phyloP scores from a whole-genome alignment of 2,888 invertebrate species.

The Drosophila suboccidentalis region DNA sequence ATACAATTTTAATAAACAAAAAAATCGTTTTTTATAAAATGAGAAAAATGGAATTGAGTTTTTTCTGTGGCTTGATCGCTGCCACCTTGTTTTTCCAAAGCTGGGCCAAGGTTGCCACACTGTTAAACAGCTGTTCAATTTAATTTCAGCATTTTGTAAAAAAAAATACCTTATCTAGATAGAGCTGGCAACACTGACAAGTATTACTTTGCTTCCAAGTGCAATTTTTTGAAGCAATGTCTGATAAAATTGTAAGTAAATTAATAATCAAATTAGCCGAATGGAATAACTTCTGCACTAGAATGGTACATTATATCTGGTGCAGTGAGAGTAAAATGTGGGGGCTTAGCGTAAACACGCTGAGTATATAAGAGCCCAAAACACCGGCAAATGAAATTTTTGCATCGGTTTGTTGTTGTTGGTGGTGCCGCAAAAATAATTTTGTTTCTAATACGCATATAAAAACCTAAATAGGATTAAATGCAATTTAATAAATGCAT shows the following conservation, averaged over 20 bases:
- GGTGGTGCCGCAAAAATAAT: constrained; percentile 15
- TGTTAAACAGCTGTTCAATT: too few species aligned
- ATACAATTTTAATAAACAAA: too few species aligned
- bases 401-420: constrained; percentile 53
- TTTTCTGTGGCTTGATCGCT: too few species aligned
- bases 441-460: constrained; percentile 18
- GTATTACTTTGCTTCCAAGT: constrained; percentile 49
- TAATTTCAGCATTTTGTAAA: too few species aligned
- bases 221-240: constrained; percentile 56
- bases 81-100: too few species aligned
- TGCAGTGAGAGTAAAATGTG: neutral
- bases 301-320: neutral
- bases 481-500: neutral
- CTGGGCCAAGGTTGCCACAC: too few species aligned
- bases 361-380: constrained; percentile 5
- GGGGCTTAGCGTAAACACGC: neutral
- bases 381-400: constrained; percentile 61
- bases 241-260: constrained; percentile 78
- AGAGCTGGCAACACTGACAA: constrained; percentile 10
- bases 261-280: constrained; percentile 27
- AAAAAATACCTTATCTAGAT: too few species aligned
- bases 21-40: too few species aligned
- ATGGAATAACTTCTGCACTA: neutral
- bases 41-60: too few species aligned
- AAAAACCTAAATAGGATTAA: neutral